phyloP scores from a whole-genome alignment of 2,888 invertebrate species.

The Ganaspis brasiliensis region DNA sequence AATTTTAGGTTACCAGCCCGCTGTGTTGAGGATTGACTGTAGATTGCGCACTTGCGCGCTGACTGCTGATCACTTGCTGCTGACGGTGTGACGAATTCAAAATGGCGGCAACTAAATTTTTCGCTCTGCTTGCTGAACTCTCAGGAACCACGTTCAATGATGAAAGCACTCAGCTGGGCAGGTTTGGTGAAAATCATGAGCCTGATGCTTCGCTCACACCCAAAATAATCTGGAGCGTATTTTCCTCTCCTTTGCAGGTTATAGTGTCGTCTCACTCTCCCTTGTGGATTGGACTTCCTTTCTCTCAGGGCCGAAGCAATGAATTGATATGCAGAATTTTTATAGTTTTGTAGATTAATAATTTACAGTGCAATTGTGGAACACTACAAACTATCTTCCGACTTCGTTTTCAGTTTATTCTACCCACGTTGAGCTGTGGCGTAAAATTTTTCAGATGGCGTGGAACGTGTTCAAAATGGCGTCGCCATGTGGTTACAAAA shows the following conservation, averaged over 20 bases:
- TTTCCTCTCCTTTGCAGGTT: background rate
- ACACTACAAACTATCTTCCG: slow-evolving; percentile 7
- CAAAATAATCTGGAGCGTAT: background rate
- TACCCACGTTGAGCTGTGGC: too few species aligned
- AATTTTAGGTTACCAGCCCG: background rate
- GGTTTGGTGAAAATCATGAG: too few species aligned
- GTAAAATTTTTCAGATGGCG: too few species aligned
- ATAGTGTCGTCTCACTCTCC: background rate
- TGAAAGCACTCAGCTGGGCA: background rate
- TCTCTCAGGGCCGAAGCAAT: background rate
- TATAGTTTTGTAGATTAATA: background rate
- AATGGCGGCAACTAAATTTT: background rate
- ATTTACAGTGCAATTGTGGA: background rate
- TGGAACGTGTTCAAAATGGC: too few species aligned
- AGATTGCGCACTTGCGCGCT: background rate
- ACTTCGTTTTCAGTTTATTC: background rate
- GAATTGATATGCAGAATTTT: background rate
- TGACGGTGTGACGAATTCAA: background rate
- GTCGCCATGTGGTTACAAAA: too few species aligned
- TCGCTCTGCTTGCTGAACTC: background rate
- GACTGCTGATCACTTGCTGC: background rate
- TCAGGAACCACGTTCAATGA: too few species aligned
- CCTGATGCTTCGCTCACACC: too few species aligned
- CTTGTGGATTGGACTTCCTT: background rate
- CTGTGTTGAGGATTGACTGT: background rate